These are phyloP conservation scores for Sinocyclocheilus rhinocerous DNA, from an alignment of 2,113 vertebrate genomes.

Conservation along the genomic window DNA sequence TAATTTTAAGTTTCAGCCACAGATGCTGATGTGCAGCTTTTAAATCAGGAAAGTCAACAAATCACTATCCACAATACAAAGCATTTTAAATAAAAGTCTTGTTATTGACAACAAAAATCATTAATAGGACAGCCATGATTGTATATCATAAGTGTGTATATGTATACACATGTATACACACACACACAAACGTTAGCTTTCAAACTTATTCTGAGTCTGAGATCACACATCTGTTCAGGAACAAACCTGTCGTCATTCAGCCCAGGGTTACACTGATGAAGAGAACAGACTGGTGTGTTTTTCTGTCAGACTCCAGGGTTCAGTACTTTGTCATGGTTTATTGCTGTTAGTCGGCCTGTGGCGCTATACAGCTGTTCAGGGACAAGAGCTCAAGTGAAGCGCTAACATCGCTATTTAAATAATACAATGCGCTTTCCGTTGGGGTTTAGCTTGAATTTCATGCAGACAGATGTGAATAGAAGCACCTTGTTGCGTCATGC, in stretches of 20 bases:
- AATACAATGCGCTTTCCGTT: neutral
- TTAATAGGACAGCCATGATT: neutral
- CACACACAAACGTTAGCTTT: neutral
- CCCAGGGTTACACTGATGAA: neutral
- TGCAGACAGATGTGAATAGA: slow-evolving; percentile 12
- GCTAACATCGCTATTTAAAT: neutral
- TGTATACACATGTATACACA: too few relatives aligned
- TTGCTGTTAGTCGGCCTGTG: neutral
- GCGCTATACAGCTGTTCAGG: neutral
- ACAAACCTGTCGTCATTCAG: too few relatives aligned
- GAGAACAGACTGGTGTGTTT: neutral
- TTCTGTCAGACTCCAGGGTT: neutral
- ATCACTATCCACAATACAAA: neutral
- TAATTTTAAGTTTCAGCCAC: neutral
- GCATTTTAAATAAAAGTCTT: neutral
- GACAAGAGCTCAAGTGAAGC: slow-evolving; percentile 16
- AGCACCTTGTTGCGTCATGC: neutral
- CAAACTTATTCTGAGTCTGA: neutral
- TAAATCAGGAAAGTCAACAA: neutral
- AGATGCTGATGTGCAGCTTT: neutral
- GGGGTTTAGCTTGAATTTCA: neutral
- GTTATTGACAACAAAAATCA: neutral
- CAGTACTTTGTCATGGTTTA: slow-evolving; percentile 15
- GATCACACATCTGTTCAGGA: neutral
- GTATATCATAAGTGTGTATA: too few relatives aligned